Evolutionary conservation across 2,113 vertebrate species (phyloP), one percentile per base, ranked within the genome.

Genomic region (Cryptomyrus ogoouensis): DNA sequence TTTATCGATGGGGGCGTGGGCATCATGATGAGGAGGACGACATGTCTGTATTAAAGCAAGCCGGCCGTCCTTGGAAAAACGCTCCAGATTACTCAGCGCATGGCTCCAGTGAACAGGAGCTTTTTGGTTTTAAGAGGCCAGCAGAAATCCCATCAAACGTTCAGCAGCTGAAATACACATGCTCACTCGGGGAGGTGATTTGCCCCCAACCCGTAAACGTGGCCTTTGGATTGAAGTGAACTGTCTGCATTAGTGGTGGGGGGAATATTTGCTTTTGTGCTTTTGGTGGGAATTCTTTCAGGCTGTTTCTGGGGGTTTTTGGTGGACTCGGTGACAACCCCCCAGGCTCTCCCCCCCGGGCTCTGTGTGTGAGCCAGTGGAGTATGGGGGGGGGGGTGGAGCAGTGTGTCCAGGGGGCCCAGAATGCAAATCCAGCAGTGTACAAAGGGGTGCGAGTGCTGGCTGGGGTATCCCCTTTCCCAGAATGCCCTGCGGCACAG

Each of bases 361-460:
- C 42, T 17, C n/a, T 87, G 31, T 84, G 49, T 66, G 70, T 80
- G 35, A 17, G 27, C 39, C 35, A 1, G 31, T 17, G 27, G 27
- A 17, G 10, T 77, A 5, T 35, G 24, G 74, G 21, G 21, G 0
- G 47, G 39, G 47, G 70, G 35, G 35, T 2, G 35, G 17, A 84
- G 80, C 21, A 12, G 19, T 85, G 44, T 50, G 83, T 46, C 83
- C 83, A 46, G 85, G 84, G 35, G 85, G 58, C 66, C 50, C 91
- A 94, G 95, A 94, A 96, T 96, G 93, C 94, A 96, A 95, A 96
- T 95, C 93, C 92, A 93, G 91, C 91, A 92, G 92, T 93, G 94
- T 94, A 97, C 96, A 97, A 97, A 97, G 93, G 66, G 85, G 89
- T 92, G 91, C 89, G 93, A 92, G 91, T 91, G 95, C 96, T 96